phyloP scores from a whole-genome alignment of 2,113 vertebrate species.

The Gorilla gorilla region DNA sequence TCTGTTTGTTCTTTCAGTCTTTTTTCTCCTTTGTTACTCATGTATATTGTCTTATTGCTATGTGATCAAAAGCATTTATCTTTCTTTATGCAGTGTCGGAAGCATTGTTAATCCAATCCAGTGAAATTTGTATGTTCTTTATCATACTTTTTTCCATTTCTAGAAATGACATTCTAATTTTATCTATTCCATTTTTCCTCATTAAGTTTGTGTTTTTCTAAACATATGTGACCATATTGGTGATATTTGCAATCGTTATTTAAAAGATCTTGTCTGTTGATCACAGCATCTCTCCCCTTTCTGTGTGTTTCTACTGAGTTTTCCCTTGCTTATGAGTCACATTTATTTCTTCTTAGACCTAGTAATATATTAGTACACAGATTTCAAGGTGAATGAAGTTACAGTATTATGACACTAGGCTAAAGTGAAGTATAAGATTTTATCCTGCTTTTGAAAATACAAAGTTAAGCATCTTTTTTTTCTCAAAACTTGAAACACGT shows the following conservation, averaged over 20 bases:
- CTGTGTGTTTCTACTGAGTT: not conserved
- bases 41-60: not conserved
- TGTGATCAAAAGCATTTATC: not conserved
- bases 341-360: not conserved
- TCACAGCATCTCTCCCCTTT: not conserved
- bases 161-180: no score
- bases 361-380: not conserved
- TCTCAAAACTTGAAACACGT: not conserved
- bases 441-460: not conserved
- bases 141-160: not conserved
- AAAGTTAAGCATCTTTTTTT: not conserved
- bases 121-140: not conserved
- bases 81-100: not conserved
- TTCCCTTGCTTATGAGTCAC: not conserved
- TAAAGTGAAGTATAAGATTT: not conserved
- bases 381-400: not conserved
- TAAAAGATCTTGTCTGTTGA: not conserved
- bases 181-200: not conserved
- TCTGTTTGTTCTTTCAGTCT: not conserved
- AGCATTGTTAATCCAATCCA: not conserved
- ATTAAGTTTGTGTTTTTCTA: not conserved
- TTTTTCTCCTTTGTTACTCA: not conserved
- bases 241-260: not conserved
- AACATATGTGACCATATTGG: not conserved
- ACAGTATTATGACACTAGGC: not conserved